These are phyloP conservation scores for Lacerta viridis DNA, from an alignment of 2,797 vertebrate species.

Conservation along the genomic window DNA sequence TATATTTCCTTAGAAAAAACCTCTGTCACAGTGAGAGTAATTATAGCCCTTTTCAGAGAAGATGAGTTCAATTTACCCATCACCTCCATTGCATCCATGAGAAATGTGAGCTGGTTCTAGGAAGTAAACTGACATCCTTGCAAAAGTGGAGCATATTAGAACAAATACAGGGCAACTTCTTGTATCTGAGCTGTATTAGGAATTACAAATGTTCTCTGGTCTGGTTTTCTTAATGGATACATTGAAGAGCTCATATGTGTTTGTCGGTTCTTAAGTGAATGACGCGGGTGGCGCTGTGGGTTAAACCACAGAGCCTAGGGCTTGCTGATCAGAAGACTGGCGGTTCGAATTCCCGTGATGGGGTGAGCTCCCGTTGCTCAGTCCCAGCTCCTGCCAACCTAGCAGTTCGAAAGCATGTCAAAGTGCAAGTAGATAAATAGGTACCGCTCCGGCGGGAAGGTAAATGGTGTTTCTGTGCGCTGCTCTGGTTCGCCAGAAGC, in stretches of 20 bases:
- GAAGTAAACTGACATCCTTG: not conserved
- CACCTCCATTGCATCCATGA: not conserved
- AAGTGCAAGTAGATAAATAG: no score
- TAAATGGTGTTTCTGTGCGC: no score
- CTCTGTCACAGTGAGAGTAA: not conserved
- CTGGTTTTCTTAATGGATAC: slow-evolving; percentile 14
- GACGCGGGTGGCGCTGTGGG: not conserved
- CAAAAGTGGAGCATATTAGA: not conserved
- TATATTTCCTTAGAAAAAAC: not conserved
- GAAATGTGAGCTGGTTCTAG: not conserved
- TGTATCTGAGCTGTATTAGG: not conserved
- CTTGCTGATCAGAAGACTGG: no score
- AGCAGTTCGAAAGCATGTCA: no score
- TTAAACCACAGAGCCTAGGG: no score
- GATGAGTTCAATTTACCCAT: no score
- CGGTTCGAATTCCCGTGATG: no score
- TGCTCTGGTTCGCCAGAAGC: no score
- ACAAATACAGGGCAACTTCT: not conserved
- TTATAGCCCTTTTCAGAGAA: no score
- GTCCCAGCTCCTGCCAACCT: no score
- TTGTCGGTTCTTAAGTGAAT: not conserved
- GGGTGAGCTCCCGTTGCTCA: no score
- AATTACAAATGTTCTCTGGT: not conserved
- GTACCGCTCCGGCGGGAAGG: no score
- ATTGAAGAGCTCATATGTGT: accelerated